Conservation (phyloP, 2,888 invertebrate genomes). For the Apantesis nais region DNA sequence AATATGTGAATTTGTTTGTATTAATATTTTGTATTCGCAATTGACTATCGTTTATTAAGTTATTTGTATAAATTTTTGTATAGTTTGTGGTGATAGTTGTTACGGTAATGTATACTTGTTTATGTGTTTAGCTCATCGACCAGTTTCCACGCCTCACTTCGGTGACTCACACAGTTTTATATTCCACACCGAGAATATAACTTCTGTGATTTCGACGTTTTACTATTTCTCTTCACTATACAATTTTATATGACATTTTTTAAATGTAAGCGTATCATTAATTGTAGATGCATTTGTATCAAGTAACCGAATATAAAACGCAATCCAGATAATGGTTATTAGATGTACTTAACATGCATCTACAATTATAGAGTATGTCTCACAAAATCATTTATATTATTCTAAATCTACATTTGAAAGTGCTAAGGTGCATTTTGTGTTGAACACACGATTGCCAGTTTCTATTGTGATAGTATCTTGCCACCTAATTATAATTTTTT, state of each 20-base stretch:
- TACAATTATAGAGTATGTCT: conserved; percentile 21
- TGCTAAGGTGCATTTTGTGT: conserved; percentile 65
- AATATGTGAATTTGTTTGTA: conserved; percentile 80
- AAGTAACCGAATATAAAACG: not conserved
- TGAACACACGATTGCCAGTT: conserved; percentile 64
- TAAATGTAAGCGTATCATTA: conserved; percentile 21
- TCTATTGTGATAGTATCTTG: conserved; percentile 81
- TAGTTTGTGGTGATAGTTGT: conserved; percentile 28
- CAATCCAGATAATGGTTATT: not conserved
- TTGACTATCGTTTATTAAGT: conserved; percentile 67
- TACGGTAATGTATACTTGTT: conserved; percentile 55
- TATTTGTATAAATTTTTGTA: conserved; percentile 72
- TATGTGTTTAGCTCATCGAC: conserved; percentile 64
- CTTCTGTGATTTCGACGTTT: conserved; percentile 53
- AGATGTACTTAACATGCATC: not conserved
- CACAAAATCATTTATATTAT: conserved; percentile 32
- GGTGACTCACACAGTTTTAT: conserved; percentile 58
- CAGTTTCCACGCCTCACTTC: conserved; percentile 46
- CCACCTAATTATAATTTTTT: conserved; percentile 63
- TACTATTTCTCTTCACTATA: conserved; percentile 47
- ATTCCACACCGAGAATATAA: conserved; percentile 57
- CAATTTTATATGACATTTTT: conserved; percentile 47
- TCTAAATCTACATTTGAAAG: conserved; percentile 45
- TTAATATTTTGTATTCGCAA: conserved; percentile 67
- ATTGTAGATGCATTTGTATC: conserved; percentile 12